phyloP scores from a whole-genome alignment of 2,888 invertebrate species.

The Lasioglossum figueresi region DNA sequence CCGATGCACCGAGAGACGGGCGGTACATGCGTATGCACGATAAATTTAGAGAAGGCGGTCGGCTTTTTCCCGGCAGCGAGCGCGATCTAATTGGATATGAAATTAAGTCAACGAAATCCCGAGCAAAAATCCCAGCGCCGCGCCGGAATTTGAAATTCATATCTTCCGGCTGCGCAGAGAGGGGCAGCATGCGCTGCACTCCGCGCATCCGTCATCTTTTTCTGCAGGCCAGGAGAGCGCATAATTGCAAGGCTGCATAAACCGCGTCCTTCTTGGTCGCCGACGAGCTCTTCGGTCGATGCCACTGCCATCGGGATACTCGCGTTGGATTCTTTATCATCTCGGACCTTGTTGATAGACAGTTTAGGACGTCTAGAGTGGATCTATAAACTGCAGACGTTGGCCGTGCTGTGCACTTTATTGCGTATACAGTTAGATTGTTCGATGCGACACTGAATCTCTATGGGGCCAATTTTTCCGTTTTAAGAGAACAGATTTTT shows the following conservation, averaged over 20 bases:
- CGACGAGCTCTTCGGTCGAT: conserved; percentile 28
- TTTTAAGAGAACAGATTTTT: neutral
- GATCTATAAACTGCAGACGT: neutral
- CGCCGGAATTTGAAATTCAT: conserved; percentile 79
- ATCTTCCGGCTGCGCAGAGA: conserved; percentile 73
- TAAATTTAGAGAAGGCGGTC: conserved; percentile 24
- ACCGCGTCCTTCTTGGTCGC: conserved; percentile 48
- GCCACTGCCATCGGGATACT: conserved; percentile 25
- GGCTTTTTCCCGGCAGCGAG: conserved; percentile 52
- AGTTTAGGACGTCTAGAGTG: neutral
- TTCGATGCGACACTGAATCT: neutral
- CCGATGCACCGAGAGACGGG: neutral
- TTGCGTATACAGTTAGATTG: neutral
- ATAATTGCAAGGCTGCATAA: conserved; percentile 75
- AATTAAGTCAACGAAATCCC: conserved; percentile 82
- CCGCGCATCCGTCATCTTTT: conserved; percentile 80
- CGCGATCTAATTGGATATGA: conserved; percentile 82
- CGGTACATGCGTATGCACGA: conserved; percentile 14
- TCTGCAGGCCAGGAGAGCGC: conserved; percentile 72
- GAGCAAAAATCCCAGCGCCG: conserved; percentile 76
- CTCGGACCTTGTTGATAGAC: neutral
- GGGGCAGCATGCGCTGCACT: conserved; percentile 61
- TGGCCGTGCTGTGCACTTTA: neutral
- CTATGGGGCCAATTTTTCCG: neutral
- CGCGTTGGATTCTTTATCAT: conserved; percentile 12